A percentile compares a stretch with the other conserved stretches of the same genome.
These are phyloP conservation scores for Rhyacophila evoluta DNA, from an alignment of 2,888 invertebrate species.

Conservation along the genomic window DNA sequence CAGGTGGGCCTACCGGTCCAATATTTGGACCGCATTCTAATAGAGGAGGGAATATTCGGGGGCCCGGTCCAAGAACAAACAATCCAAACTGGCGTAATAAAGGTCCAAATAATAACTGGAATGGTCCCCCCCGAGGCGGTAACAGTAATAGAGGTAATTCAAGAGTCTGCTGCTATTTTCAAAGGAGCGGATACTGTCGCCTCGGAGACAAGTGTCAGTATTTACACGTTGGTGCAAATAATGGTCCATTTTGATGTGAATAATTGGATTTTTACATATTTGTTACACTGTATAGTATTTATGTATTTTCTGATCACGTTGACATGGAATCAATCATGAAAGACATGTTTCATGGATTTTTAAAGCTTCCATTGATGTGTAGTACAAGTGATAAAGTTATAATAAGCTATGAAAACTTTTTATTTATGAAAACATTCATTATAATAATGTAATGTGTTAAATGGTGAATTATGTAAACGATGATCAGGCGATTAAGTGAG, in stretches of 20 bases:
- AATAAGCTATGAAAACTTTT: no score
- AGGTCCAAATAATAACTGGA: constrained; percentile 64
- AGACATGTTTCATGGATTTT: no score
- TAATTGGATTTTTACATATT: no score
- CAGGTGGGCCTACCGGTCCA: constrained; percentile 59
- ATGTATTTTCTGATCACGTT: no score
- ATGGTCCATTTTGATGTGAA: neutral
- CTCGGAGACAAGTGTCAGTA: constrained; percentile 87
- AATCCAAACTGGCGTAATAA: constrained; percentile 68
- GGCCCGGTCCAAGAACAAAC: constrained; percentile 67
- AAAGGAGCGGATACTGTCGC: constrained; percentile 83
- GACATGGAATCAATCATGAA: no score
- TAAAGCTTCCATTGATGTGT: no score
- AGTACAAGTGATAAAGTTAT: no score
- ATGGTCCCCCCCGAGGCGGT: constrained; percentile 65
- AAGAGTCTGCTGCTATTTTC: constrained; percentile 81
- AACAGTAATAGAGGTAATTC: constrained; percentile 69
- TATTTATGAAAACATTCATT: no score
- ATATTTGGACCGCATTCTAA: constrained; percentile 55
- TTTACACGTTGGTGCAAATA: constrained; percentile 79
- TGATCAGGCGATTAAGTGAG: no score
- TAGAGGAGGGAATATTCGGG: constrained; percentile 58
- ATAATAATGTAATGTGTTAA: no score
- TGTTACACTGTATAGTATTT: no score
- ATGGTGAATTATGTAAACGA: no score